These are phyloP conservation scores for Anguilla pacifica DNA, from an alignment of 2,797 vertebrate species.

Conservation along the genomic window DNA sequence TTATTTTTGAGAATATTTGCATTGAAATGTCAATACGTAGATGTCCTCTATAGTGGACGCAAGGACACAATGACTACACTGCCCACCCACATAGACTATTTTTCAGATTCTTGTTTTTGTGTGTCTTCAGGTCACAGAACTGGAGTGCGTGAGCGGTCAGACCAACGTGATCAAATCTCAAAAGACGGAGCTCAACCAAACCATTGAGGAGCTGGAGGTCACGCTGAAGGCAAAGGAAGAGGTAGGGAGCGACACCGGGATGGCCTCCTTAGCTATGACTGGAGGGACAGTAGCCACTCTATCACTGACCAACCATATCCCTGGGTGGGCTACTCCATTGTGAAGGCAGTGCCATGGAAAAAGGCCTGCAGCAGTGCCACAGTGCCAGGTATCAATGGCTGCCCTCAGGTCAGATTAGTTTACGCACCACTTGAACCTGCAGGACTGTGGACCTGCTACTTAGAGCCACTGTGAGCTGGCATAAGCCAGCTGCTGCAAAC, in stretches of 20 bases:
- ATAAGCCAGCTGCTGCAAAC: background rate
- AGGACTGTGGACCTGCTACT: background rate
- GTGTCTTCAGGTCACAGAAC: constrained; percentile 88
- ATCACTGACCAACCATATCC: background rate
- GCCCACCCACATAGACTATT: no score
- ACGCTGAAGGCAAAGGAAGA: constrained; percentile 90
- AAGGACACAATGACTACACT: no score
- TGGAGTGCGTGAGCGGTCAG: constrained; percentile 95
- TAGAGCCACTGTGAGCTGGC: background rate
- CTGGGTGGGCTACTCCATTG: background rate
- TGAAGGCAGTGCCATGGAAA: background rate
- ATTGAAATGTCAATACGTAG: no score
- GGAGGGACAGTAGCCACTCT: background rate
- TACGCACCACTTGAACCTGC: background rate
- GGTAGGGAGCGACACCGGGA: constrained; percentile 65
- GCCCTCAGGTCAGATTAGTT: background rate
- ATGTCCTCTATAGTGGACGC: no score
- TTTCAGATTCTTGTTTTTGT: constrained; percentile 30
- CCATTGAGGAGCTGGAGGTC: constrained; percentile 91
- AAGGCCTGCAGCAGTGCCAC: background rate
- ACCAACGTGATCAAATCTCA: constrained; percentile 89
- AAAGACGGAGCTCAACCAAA: constrained; percentile 94
- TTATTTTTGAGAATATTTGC: background rate
- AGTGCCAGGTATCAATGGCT: background rate
- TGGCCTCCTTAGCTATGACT: background rate